Base-by-base conservation (phyloP, 2,797 vertebrate species). In the Helostoma temminkii region DNA sequence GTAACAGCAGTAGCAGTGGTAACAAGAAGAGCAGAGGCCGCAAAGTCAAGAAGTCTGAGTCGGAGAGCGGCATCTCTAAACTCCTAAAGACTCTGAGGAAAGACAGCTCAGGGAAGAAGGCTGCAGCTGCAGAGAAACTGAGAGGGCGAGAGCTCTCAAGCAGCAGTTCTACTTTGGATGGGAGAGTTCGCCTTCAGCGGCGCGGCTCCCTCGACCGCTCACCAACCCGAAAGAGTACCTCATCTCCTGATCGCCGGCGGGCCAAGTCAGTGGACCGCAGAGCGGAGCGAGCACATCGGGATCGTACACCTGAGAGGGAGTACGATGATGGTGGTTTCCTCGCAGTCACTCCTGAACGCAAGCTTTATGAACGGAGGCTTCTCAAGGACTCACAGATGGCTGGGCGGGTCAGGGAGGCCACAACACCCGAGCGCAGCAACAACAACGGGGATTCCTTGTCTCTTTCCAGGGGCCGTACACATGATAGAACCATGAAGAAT, bases 141-240 rank as follows among this genome's bases (percentile, higher is more conserved):
- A 86, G 90, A 37, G 91, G 94, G 85, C 81, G 88, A 91, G 78
- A 89, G 82, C 79, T 94, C 90, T 88, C 95, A 65, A 0, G 91
- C 90, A 90, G 93, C 78, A 90, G 74, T 79, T 90, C 69, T 79
- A 93, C 70, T 84, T 85, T 41, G 79, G 92, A 78, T 43, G 91
- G 93, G 2, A 92, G 92, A 70, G 81, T 74, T 60, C 76, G 60
- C 12, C 65, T 3, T 22, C 88, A 89, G 66, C 93, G 93, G 9
- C 93, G 88, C 5, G 94, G 97, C 61, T 99, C 98, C 0, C 94
- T 98, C 9, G 97, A 99, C 85, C 88, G 93, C 74, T 97, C 96
- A 0, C 96, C 95, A 0, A 94, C 94, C 32, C 90, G 75, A 6
- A 95, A 94, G 82, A 92, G 91, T 19, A 90, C 92, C 43, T 86